Conservation (phyloP, 2,888 invertebrate genomes). For the Gibbula magus region DNA sequence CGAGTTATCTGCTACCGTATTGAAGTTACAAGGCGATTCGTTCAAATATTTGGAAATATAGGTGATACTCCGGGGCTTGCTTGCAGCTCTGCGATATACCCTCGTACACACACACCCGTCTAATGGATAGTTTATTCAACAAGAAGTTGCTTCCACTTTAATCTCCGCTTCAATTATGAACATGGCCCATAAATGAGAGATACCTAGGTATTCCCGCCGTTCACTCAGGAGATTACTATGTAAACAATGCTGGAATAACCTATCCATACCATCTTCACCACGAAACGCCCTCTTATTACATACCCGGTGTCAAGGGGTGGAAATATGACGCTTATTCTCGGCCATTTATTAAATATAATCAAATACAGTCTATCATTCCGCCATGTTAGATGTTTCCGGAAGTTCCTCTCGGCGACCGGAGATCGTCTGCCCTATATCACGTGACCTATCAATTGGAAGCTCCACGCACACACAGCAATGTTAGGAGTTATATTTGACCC, state of each 20-base stretch:
- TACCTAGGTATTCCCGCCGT: neutral
- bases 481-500: neutral
- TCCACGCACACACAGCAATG: slow-evolving; percentile 3
- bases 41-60: slow-evolving; percentile 13
- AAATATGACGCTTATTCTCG: slow-evolving; percentile 6
- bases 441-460: slow-evolving; percentile 2
- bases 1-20: neutral
- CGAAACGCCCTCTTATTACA: neutral
- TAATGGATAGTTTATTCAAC: slow-evolving; percentile 21
- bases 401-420: neutral
- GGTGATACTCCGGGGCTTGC: neutral
- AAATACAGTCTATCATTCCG: slow-evolving; percentile 4
- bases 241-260: neutral
- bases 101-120: neutral
- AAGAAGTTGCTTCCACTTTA: slow-evolving; percentile 1
- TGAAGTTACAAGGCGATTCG: neutral
- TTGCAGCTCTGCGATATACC: neutral
- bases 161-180: slow-evolving; percentile 21
- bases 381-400: slow-evolving; percentile 17
- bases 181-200: slow-evolving; percentile 13
- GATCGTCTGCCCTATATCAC: slow-evolving; percentile 18
- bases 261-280: neutral
- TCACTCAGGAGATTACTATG: neutral
- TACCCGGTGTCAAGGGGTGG: neutral
- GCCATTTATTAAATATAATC: slow-evolving; percentile 28